phyloP scores from a whole-genome alignment of 2,797 vertebrate species.

The Anniella stebbinsi region DNA sequence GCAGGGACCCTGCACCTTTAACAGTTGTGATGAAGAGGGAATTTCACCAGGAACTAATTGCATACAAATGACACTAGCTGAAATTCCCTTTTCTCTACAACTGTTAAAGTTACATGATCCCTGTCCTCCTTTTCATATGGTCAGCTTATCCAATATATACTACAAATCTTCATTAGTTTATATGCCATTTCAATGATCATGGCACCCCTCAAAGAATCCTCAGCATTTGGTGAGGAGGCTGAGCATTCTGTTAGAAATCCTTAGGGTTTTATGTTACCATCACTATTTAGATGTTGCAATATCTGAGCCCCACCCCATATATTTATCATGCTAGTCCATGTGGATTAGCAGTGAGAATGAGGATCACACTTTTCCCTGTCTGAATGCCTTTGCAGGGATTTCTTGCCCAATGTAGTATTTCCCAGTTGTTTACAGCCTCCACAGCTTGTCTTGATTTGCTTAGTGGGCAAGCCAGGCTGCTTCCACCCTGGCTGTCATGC shows the following conservation, averaged over 20 bases:
- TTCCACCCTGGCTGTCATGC: background rate
- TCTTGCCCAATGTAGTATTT: background rate
- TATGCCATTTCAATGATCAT: background rate
- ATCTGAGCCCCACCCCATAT: too few species aligned
- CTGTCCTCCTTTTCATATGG: too few species aligned
- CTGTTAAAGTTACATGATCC: too few species aligned
- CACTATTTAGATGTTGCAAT: too few species aligned
- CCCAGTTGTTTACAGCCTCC: background rate
- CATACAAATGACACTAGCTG: too few species aligned
- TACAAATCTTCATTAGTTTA: background rate
- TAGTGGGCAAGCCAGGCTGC: background rate
- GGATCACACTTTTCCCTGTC: background rate
- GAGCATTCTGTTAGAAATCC: background rate
- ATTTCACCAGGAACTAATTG: too few species aligned
- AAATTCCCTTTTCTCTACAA: too few species aligned
- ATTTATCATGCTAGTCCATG: too few species aligned
- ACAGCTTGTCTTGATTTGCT: too few species aligned
- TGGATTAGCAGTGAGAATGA: background rate
- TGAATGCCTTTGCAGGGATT: background rate
- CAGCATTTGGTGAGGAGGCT: background rate
- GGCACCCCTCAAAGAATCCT: background rate
- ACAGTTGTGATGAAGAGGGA: too few species aligned
- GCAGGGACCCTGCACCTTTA: too few species aligned
- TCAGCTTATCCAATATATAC: background rate
- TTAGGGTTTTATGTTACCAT: too few species aligned